These are phyloP conservation scores for Ormyrus rosae DNA, from an alignment of 2,888 invertebrate species.

Conservation along the genomic window DNA sequence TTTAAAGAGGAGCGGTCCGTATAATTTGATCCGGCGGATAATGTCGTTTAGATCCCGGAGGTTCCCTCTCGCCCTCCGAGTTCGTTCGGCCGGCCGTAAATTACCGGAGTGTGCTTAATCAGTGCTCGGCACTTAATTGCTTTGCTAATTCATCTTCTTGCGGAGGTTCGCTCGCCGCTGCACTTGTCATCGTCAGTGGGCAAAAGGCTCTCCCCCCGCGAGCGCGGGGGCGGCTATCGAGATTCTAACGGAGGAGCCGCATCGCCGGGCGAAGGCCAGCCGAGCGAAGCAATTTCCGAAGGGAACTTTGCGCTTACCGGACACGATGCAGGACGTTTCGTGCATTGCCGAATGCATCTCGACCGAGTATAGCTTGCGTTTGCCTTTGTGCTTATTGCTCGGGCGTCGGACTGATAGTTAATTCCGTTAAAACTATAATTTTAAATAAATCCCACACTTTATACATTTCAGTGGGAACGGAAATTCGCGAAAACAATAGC, in stretches of 20 bases:
- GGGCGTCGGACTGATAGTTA: too few relatives aligned
- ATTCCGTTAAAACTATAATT: too few relatives aligned
- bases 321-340: too few relatives aligned
- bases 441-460: too few relatives aligned
- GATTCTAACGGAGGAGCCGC: conserved; percentile 4
- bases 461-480: too few relatives aligned
- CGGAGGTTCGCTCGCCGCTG: conserved; percentile 3
- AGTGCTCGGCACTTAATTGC: conserved; percentile 54
- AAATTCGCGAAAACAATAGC: too few relatives aligned
- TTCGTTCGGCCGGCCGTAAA: conserved; percentile 19
- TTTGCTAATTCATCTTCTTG: conserved; percentile 52
- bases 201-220: conserved; percentile 7
- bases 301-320: conserved; percentile 9
- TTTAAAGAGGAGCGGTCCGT: neutral
- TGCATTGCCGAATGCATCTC: too few relatives aligned
- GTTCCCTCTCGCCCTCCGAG: neutral
- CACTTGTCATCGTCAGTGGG: conserved; percentile 38
- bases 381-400: too few relatives aligned
- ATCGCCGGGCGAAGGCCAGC: neutral
- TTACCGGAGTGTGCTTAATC: conserved; percentile 53
- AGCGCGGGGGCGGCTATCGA: neutral
- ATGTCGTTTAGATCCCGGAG: conserved; percentile 17
- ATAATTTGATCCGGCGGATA: conserved; percentile 30
- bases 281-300: conserved; percentile 21
- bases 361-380: too few relatives aligned